phyloP scores from a whole-genome alignment of 2,888 invertebrate genomes.

The Eumacrocentrus americanus region DNA sequence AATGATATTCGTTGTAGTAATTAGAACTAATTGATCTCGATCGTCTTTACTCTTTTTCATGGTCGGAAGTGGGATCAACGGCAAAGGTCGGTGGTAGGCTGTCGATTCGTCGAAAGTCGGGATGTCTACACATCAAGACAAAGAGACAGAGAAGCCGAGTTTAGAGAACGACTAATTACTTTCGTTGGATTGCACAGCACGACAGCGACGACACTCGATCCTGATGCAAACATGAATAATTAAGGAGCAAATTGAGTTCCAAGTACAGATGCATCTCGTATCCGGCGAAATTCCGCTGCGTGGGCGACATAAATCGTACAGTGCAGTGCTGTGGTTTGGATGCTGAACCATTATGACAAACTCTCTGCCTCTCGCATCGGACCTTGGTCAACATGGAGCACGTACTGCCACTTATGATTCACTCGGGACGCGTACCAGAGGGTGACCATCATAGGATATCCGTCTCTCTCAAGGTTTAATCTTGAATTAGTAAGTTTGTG shows the following conservation, averaged over 20 bases:
- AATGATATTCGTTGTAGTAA: background rate
- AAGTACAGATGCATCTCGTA: constrained; percentile 1
- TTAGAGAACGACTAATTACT: no score
- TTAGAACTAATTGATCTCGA: constrained; percentile 1
- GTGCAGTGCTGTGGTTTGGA: constrained; percentile 12
- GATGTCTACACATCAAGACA: no score
- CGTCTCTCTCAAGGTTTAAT: no score
- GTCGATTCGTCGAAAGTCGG: background rate
- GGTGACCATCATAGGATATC: no score
- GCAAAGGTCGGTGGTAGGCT: constrained; percentile 39
- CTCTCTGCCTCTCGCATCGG: background rate
- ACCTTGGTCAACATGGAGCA: background rate
- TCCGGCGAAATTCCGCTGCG: constrained; percentile 11
- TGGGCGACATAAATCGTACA: constrained; percentile 18
- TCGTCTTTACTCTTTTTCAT: background rate
- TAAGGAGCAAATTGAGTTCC: constrained; percentile 12
- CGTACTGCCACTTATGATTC: no score
- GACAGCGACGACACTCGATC: no score
- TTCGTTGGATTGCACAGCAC: no score
- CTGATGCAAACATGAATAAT: constrained; percentile 24
- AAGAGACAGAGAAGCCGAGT: no score
- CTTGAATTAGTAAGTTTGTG: no score
- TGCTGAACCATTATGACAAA: constrained; percentile 11
- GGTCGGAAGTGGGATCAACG: constrained; percentile 44
- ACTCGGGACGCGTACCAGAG: no score